Conservation (phyloP, 1,140 invertebrate genomes). For the Batillaria attramentaria region DNA sequence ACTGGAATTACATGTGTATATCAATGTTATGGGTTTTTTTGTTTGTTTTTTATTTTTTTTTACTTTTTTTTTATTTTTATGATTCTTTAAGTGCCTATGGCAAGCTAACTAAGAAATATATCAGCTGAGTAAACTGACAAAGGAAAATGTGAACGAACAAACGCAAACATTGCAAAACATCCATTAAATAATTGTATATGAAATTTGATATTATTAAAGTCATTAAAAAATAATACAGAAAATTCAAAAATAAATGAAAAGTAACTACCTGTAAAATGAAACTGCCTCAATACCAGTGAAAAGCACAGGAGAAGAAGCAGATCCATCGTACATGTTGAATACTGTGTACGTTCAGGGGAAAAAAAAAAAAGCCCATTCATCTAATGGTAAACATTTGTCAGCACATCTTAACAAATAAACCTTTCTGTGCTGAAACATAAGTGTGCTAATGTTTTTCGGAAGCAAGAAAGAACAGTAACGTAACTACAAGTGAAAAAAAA, state of each 20-base stretch:
- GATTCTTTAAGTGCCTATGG: constrained; percentile 10
- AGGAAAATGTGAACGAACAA: constrained; percentile 33
- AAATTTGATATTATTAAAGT: constrained; percentile 63
- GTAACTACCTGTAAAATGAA: constrained; percentile 34
- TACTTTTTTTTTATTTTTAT: constrained; percentile 12
- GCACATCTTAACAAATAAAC: constrained; percentile 11
- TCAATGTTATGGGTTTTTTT: constrained; percentile 25
- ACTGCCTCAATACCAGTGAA: constrained; percentile 20
- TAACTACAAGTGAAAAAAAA: background rate
- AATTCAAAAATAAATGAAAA: constrained; percentile 55
- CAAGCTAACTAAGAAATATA: constrained; percentile 34
- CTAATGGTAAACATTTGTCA: constrained; percentile 16
- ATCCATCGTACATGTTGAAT: constrained; percentile 29
- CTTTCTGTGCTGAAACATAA: too few species aligned
- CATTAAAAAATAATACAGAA: constrained; percentile 66
- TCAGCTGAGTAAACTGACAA: constrained; percentile 39
- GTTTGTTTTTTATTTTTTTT: constrained; percentile 15
- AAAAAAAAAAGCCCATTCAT: constrained; percentile 4
- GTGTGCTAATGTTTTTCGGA: too few species aligned
- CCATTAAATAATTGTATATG: constrained; percentile 64
- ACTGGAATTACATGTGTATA: constrained; percentile 34
- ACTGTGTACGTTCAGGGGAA: constrained; percentile 9
- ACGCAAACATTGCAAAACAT: constrained; percentile 59
- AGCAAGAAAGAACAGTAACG: background rate
- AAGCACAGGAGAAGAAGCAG: constrained; percentile 23